Conservation (phyloP, 2,888 invertebrate genomes). For the Criorhina ranunculi region DNA sequence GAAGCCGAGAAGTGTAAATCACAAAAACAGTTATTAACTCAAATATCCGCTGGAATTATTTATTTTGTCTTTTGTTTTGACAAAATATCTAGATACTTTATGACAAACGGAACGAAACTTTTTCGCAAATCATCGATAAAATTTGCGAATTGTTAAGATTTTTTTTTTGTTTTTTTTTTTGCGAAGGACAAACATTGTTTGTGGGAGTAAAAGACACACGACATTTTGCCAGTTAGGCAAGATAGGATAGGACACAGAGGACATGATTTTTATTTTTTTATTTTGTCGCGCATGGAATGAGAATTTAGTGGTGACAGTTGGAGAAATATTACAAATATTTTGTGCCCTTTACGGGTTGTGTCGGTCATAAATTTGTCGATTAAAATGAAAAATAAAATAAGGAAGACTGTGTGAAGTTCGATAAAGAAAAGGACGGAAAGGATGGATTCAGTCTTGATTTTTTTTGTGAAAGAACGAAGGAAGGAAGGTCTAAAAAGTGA, state of each 20-base stretch:
- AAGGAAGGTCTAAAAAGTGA: too few species aligned
- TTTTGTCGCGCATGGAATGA: not conserved
- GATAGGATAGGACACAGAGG: not conserved
- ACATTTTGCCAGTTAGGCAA: not conserved
- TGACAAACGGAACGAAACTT: slow-evolving; percentile 1
- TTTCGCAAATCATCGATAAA: slow-evolving; percentile 42
- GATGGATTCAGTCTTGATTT: too few species aligned
- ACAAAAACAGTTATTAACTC: slow-evolving; percentile 29
- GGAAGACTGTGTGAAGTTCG: not conserved
- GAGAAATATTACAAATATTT: not conserved
- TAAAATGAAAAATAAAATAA: not conserved
- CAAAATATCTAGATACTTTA: slow-evolving; percentile 17
- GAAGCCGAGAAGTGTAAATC: slow-evolving; percentile 39
- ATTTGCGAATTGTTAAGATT: slow-evolving; percentile 22
- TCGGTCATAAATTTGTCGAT: not conserved
- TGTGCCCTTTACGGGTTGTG: not conserved
- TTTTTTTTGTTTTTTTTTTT: not conserved
- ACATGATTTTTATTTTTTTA: not conserved
- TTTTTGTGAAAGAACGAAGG: too few species aligned
- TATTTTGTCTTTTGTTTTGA: slow-evolving; percentile 10
- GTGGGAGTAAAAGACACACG: not conserved
- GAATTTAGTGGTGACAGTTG: slow-evolving; percentile 7
- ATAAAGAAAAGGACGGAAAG: not conserved
- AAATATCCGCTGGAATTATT: slow-evolving; percentile 20
- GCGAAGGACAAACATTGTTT: not conserved